Percentiles rank a stretch among this genome's conserved stretches.
Conservation (phyloP, 2,888 invertebrate genomes). For the Pseudococcus viburni region DNA sequence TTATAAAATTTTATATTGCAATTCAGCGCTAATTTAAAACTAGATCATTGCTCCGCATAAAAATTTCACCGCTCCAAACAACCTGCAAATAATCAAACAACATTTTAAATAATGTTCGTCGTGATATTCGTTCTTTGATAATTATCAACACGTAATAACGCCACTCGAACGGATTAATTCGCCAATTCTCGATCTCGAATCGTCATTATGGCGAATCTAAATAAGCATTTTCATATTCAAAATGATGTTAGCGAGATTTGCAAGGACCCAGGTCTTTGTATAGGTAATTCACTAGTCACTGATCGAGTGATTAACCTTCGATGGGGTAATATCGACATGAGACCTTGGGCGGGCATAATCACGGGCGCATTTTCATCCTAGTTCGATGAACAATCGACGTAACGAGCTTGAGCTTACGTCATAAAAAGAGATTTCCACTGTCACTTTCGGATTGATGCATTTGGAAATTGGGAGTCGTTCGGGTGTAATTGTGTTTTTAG, state of each 20-base stretch:
- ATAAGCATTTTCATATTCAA: not conserved
- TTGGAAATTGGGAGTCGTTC: not conserved
- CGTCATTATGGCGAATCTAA: not conserved
- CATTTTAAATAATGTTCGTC: too few relatives aligned
- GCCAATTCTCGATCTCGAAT: not conserved
- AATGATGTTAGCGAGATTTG: not conserved
- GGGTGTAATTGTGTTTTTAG: not conserved
- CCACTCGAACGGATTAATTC: not conserved
- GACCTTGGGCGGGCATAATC: not conserved
- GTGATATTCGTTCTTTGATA: too few relatives aligned
- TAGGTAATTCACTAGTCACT: not conserved
- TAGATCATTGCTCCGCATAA: too few relatives aligned
- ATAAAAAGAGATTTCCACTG: not conserved
- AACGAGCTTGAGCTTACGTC: slow-evolving; percentile 4
- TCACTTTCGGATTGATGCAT: not conserved
- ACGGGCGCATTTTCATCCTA: slow-evolving; percentile 20
- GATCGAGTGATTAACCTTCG: slow-evolving; percentile 44
- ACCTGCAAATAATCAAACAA: too few relatives aligned
- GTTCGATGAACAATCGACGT: slow-evolving; percentile 21
- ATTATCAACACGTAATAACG: too few relatives aligned
- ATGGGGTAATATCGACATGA: slow-evolving; percentile 23
- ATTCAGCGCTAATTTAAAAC: too few relatives aligned
- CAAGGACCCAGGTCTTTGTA: not conserved
- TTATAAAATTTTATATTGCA: too few relatives aligned
- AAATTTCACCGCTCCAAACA: too few relatives aligned